These are phyloP conservation scores for Tor tambroides DNA, from an alignment of 2,113 vertebrate genomes.

Conservation along the genomic window DNA sequence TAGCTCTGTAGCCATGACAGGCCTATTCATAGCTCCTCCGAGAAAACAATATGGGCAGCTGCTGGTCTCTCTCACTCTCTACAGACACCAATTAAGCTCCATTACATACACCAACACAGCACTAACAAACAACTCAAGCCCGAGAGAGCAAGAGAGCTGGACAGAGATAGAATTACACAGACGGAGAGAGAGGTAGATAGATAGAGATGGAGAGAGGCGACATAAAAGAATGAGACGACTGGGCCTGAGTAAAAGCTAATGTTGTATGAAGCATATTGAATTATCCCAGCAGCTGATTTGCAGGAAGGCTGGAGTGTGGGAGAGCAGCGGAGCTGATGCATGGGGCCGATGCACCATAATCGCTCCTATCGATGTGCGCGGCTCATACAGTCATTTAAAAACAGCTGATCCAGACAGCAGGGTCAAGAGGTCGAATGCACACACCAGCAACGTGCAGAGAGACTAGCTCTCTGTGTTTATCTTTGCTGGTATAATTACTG, in stretches of 20 bases:
- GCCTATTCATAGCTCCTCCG: slow-evolving; percentile 18
- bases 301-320: slow-evolving; percentile 21
- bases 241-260: slow-evolving; percentile 43
- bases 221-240: slow-evolving; percentile 43
- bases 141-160: slow-evolving; percentile 19
- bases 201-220: slow-evolving; percentile 42
- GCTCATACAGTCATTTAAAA: slow-evolving; percentile 29
- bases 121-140: slow-evolving; percentile 37
- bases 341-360: slow-evolving; percentile 19
- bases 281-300: slow-evolving; percentile 45
- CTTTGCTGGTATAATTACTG: neutral
- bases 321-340: slow-evolving; percentile 23
- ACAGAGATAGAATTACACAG: slow-evolving; percentile 36
- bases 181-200: slow-evolving; percentile 12
- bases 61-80: slow-evolving; percentile 29
- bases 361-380: slow-evolving; percentile 16
- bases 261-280: slow-evolving; percentile 47
- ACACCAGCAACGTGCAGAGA: neutral
- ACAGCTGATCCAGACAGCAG: slow-evolving; percentile 40
- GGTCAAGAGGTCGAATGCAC: slow-evolving; percentile 4
- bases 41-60: slow-evolving; percentile 44
- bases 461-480: neutral
- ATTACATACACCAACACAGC: slow-evolving; percentile 47
- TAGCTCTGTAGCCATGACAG: slow-evolving; percentile 10
- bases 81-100: slow-evolving; percentile 44